phyloP scores from a whole-genome alignment of 2,113 vertebrate species.

The Eurystomus gularis region DNA sequence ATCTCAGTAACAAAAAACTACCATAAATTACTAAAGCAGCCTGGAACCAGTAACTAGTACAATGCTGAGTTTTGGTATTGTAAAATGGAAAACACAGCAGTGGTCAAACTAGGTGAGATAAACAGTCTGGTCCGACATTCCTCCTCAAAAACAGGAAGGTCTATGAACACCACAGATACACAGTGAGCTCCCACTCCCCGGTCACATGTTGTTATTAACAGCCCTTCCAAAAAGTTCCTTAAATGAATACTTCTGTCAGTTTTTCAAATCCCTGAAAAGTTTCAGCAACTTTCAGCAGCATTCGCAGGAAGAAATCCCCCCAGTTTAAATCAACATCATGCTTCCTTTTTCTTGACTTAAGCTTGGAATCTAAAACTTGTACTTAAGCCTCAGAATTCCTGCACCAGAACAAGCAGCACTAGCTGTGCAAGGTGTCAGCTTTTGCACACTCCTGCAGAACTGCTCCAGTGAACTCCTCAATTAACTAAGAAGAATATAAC shows the following conservation, averaged over 20 bases:
- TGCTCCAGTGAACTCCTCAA: not conserved
- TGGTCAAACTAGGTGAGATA: accelerated
- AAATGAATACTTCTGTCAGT: accelerated
- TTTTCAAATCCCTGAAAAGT: not conserved
- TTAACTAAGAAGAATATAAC: not conserved
- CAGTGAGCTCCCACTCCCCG: not conserved
- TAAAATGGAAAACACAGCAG: not conserved
- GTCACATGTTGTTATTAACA: not conserved
- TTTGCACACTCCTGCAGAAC: not conserved
- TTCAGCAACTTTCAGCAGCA: not conserved
- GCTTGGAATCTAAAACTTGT: not conserved
- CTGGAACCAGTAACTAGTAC: not conserved
- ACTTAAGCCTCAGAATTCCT: not conserved
- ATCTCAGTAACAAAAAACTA: not conserved
- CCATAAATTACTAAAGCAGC: not conserved
- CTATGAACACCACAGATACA: not conserved
- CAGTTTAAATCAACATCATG: not conserved
- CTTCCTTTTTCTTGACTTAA: not conserved
- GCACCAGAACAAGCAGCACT: not conserved
- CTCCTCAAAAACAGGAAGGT: not conserved
- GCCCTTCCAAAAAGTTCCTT: not conserved
- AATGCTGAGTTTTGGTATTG: not conserved
- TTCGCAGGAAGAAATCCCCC: not conserved
- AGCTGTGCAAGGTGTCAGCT: not conserved
- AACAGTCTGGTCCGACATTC: not conserved